A percentile compares a stretch with the other conserved stretches of the same genome.
Conservation (phyloP, 2,797 vertebrate genomes). For the Coracias cyanogaster region DNA sequence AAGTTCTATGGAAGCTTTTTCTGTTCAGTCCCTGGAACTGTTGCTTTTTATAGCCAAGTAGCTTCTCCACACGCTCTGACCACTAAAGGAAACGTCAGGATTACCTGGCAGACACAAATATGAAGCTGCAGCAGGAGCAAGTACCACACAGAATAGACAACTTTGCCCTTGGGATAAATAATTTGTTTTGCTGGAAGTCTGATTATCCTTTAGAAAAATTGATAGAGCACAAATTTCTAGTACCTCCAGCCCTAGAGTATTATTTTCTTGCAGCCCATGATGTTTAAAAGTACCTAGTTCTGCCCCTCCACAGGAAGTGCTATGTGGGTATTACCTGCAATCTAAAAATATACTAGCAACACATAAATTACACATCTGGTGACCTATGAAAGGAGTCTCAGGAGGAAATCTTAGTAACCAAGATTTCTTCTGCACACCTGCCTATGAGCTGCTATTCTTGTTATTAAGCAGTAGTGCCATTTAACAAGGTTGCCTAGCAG, state of each 20-base stretch:
- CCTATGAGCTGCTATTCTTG: not conserved
- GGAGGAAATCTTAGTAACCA: not conserved
- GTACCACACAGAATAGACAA: not conserved
- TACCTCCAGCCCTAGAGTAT: not conserved
- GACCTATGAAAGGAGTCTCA: not conserved
- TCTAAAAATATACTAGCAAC: not conserved
- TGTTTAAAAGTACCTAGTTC: not conserved
- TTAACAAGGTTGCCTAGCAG: not conserved
- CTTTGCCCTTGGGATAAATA: not conserved
- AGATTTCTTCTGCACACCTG: not conserved
- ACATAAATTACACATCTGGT: not conserved
- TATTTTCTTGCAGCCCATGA: not conserved
- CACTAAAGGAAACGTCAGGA: not conserved
- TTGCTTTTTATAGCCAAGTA: not conserved
- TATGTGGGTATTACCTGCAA: not conserved
- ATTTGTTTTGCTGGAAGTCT: not conserved
- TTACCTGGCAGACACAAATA: not conserved
- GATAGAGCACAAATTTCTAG: not conserved
- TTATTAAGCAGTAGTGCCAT: not conserved
- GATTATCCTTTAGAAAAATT: constrained; percentile 4
- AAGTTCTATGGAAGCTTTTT: not conserved
- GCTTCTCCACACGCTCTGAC: not conserved
- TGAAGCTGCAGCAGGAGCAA: not conserved
- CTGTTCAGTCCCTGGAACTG: not conserved
- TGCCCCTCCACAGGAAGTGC: not conserved